Evolutionary conservation across 2,113 vertebrate species (phyloP), one percentile per base, ranked within the genome.

Genomic region (Oncorhynchus masou): DNA sequence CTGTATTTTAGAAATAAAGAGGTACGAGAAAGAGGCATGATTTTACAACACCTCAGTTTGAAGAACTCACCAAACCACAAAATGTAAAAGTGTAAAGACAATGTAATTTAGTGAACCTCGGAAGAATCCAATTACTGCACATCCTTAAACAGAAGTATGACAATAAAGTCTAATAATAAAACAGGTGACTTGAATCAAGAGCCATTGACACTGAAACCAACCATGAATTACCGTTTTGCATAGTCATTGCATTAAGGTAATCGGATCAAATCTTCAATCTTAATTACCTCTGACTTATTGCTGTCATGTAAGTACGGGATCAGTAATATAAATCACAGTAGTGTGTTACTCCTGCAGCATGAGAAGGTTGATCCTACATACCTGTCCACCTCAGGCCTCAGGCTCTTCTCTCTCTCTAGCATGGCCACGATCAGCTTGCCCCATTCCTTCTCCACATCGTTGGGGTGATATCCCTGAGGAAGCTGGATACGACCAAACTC

Each of bases 371-470:
- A 29, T 48, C 73, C 22, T 66, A 59, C 86, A 6, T 94, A 99
- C 97, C 97, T 96, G 78, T 99, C 97, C 51, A 98, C 92, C 88
- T 99, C 97, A 3, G 97, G 97, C 57, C 97, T 93, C 76, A 99
- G 94, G 6, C 91, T 96, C 90, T 98, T 99, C 86, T 99, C 97
- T 85, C 98, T 92, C 89, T 99, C 97, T 31, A 99, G 88, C 97
- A 99, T 99, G 79, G 96, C 96, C 59, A 99, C 95, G 72, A 99
- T 99, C 78, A 99, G 94, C 77, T 99, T 99, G 2, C 96, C 98
- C 98, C 98, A 99, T 81, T 98, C 97, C 88, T 98, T 98, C 79
- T 99, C 98, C 83, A 97, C 93, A n/a, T 99, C 98, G 68, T 99
- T 99, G n/a, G 98, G 98, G 82, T 99, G 97, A 79, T 95, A 97